A percentile compares a stretch with the other conserved stretches of the same genome.
Evolutionary conservation across 2,113 vertebrate species (phyloP).

Genomic region (Ceuthmochares aereus): DNA sequence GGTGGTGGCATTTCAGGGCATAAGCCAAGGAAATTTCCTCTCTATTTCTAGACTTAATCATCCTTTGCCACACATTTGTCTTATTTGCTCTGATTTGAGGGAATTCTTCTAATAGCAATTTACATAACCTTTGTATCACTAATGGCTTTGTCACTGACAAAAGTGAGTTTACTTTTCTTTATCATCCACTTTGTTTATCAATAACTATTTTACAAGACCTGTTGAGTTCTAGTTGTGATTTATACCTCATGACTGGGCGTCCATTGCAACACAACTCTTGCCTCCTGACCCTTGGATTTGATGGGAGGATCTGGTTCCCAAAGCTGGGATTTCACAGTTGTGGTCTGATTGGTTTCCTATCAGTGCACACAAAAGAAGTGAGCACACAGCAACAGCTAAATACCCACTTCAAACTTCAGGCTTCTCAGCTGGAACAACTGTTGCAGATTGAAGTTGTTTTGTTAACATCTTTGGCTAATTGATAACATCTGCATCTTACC

Average conservation of each 20-base stretch:
- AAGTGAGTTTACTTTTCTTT: background rate
- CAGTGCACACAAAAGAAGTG: background rate
- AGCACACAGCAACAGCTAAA: background rate
- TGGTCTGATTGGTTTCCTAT: slow-evolving; percentile 14
- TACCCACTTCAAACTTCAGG: background rate
- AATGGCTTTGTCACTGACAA: background rate
- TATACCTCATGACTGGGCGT: background rate
- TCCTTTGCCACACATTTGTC: background rate
- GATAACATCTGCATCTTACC: slow-evolving; percentile 50
- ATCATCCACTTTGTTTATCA: background rate
- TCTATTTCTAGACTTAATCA: background rate
- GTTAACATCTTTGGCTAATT: slow-evolving; percentile 60
- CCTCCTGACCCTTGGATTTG: background rate
- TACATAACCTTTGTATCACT: background rate
- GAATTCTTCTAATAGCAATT: background rate
- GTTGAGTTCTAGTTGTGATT: background rate
- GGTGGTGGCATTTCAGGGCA: background rate
- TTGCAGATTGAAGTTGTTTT: slow-evolving; percentile 40
- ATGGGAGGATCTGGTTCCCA: background rate
- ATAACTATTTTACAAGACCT: background rate
- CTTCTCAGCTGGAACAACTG: slow-evolving; percentile 53
- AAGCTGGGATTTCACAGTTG: slow-evolving; percentile 47
- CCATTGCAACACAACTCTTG: background rate
- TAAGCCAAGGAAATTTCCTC: background rate
- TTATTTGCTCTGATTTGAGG: background rate